A percentile compares a stretch with the other conserved stretches of the same genome.
Evolutionary conservation across 2,113 vertebrate species (phyloP).

Genomic region (Mirza zaza): DNA sequence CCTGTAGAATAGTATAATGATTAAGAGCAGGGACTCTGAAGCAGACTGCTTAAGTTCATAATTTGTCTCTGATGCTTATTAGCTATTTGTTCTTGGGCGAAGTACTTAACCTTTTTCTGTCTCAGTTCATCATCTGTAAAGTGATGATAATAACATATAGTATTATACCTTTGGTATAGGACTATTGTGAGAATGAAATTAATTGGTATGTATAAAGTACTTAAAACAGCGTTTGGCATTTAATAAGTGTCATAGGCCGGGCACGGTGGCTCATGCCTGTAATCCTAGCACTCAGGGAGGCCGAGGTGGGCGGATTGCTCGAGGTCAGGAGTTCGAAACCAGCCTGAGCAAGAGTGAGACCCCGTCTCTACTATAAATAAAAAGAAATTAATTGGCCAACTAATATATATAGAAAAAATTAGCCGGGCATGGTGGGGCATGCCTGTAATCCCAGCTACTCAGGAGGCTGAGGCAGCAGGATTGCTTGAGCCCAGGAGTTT

Average conservation of each 20-base stretch:
- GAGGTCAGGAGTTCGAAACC: no score
- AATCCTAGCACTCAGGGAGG: no score
- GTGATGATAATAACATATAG: neutral
- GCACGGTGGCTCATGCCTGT: no score
- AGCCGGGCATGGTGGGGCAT: no score
- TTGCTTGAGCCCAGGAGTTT: no score
- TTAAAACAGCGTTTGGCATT: neutral
- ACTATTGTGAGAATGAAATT: constrained; percentile 2
- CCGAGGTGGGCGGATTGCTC: no score
- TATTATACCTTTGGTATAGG: neutral
- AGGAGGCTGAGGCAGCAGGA: no score
- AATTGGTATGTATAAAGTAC: neutral
- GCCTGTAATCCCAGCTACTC: no score
- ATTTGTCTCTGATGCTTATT: neutral
- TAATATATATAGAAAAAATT: no score
- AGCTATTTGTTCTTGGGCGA: neutral
- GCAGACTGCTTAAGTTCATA: constrained; percentile 8
- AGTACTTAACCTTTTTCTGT: neutral
- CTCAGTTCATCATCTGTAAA: neutral
- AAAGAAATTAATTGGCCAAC: no score
- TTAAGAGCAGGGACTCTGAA: constrained; percentile 3
- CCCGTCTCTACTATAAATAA: no score
- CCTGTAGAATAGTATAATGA: neutral
- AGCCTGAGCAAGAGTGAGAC: no score
- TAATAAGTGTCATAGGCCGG: neutral